These are phyloP conservation scores for Apodemus agrarius DNA, from an alignment of 2,797 vertebrate genomes.

Conservation along the genomic window DNA sequence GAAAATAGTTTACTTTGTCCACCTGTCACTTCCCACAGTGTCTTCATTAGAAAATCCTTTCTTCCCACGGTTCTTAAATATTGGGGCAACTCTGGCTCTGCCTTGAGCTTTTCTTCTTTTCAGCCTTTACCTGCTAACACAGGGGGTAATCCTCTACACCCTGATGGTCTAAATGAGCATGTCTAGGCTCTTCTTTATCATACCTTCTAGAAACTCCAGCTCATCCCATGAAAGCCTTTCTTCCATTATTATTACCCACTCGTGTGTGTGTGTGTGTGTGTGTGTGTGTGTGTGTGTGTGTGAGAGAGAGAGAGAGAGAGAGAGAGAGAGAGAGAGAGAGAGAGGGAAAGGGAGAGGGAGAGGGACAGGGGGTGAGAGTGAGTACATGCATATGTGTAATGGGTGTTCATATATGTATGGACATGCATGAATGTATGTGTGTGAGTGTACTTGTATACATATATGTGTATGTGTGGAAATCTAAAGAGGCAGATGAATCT, in stretches of 20 bases:
- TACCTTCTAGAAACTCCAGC: neutral
- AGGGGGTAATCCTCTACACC: neutral
- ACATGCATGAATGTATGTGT: no score
- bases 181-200: neutral
- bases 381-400: no score
- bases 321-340: neutral
- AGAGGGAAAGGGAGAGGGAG: no score
- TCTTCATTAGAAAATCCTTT: neutral
- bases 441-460: neutral
- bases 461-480: neutral
- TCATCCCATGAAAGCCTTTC: neutral
- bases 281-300: neutral
- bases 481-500: neutral
- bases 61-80: neutral
- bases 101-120: constrained; percentile 1
- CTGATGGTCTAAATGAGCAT: neutral
- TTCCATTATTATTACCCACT: neutral
- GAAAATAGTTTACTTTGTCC: neutral
- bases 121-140: neutral
- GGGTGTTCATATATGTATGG: no score
- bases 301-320: neutral
- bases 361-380: neutral
- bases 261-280: neutral
- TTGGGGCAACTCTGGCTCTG: neutral
- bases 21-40: neutral